These are phyloP conservation scores for Globodera rostochiensis DNA, from an alignment of 1,140 invertebrate species.

Conservation along the genomic window DNA sequence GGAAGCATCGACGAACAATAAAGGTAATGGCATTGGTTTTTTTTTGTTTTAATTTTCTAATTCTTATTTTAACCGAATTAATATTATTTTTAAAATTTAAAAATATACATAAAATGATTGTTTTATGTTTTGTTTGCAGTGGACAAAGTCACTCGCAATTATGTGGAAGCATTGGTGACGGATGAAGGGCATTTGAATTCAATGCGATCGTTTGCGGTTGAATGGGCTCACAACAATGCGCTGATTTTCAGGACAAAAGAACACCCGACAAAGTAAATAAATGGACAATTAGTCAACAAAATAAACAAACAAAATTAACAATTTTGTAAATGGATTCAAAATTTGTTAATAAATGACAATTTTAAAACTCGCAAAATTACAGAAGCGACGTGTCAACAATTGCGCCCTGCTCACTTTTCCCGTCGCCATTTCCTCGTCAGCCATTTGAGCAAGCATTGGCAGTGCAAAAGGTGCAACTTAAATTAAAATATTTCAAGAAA, in stretches of 20 bases:
- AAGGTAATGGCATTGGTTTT: too few relatives aligned
- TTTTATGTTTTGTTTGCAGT: neutral
- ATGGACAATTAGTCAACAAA: neutral
- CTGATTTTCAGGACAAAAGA: conserved; percentile 5
- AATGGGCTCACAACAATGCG: conserved; percentile 7
- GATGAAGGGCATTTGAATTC: neutral
- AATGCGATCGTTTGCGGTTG: neutral
- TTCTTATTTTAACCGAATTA: too few relatives aligned
- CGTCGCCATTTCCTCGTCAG: neutral
- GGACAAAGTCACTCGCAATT: neutral
- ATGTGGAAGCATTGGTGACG: neutral
- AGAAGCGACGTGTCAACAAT: neutral
- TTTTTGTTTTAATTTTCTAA: too few relatives aligned
- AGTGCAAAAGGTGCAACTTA: neutral
- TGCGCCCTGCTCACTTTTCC: neutral
- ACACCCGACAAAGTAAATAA: neutral
- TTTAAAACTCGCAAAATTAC: neutral
- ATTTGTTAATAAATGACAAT: too few relatives aligned
- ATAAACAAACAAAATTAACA: too few relatives aligned
- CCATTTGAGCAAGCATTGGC: neutral
- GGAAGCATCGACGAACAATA: too few relatives aligned
- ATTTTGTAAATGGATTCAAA: neutral
- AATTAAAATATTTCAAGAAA: too few relatives aligned
- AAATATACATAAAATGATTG: too few relatives aligned
- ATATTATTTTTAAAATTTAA: too few relatives aligned